phyloP scores from a whole-genome alignment of 2,113 vertebrate genomes.

The Salvelinus alpinus region DNA sequence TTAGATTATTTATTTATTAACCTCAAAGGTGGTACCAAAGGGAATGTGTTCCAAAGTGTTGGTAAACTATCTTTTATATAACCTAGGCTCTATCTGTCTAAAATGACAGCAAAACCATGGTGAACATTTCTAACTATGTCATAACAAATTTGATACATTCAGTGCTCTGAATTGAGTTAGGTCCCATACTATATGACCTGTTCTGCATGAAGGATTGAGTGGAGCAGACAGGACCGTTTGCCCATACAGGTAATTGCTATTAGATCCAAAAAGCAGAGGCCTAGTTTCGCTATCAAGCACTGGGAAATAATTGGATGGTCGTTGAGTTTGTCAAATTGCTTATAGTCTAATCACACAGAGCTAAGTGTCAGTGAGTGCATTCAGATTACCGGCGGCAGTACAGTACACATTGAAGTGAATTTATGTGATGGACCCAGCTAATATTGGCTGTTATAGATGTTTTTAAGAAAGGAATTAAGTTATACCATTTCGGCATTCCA shows the following conservation, averaged over 20 bases:
- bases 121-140: constrained; percentile 17
- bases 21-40: constrained; percentile 24
- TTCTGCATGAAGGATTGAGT: neutral
- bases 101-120: constrained; percentile 15
- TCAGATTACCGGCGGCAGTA: too few species aligned
- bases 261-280: neutral
- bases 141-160: constrained; percentile 44
- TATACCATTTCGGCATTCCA: too few species aligned
- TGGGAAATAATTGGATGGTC: neutral
- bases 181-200: neutral
- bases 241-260: neutral
- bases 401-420: too few species aligned
- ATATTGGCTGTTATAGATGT: neutral
- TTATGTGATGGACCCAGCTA: neutral
- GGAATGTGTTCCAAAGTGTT: constrained; percentile 25
- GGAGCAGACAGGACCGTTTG: neutral
- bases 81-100: neutral
- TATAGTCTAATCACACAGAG: too few species aligned
- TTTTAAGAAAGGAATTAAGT: neutral
- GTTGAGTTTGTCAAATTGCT: too few species aligned
- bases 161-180: neutral
- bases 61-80: constrained; percentile 29
- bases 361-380: too few species aligned
- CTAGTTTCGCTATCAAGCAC: neutral
- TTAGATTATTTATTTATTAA: constrained; percentile 73